Evolutionary conservation across 2,113 vertebrate species (phyloP), one percentile per base, ranked within the genome.

Genomic region (Tragulus kanchil): DNA sequence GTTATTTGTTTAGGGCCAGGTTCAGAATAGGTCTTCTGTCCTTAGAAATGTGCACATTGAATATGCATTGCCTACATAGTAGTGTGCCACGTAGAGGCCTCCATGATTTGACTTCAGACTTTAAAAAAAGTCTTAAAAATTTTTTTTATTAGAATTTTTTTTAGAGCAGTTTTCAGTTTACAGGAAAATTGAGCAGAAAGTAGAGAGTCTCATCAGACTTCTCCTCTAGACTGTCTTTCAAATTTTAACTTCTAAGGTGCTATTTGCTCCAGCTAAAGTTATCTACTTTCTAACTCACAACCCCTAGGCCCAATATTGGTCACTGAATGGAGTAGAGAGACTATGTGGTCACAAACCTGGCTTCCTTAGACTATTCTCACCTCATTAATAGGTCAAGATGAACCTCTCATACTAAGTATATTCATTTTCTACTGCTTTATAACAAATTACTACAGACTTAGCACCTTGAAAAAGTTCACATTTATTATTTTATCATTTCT

Each of bases 141-240:
- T 19, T 36, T 69, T 42, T 42, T 71, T 71, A 12, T 31, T 59
- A 3, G 84, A 64, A 36, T 36, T 36, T 85, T 42, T 87, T 92
- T 81, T 36, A 86, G 50, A 95, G n/a, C 6, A 64, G 36, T 84
- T 81, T 94, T 69, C 25, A 16, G 45, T 50, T 95, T 96, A 16
- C 9, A 94, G 79, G 94, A 90, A 82, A 78, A 54, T 31, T 82
- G 79, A 92, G 12, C 65, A 85, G 56, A 78, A 95, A 82, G 28
- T 75, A 64, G 16, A 73, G 50, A 59, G 71, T 69, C 56, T 36
- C 36, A 21, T 5, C 54, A 62, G 77, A 50, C 54, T 82, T 8
- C 13, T 78, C 45, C 10, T 12, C 31, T 3, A 59, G 64, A 58
- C 10, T 58, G 1, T 64, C 58, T 61, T 71, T 92, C 79, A 31